Evolutionary conservation across 1,140 invertebrate genomes (phyloP).

Genomic region (Formica exsecta): DNA sequence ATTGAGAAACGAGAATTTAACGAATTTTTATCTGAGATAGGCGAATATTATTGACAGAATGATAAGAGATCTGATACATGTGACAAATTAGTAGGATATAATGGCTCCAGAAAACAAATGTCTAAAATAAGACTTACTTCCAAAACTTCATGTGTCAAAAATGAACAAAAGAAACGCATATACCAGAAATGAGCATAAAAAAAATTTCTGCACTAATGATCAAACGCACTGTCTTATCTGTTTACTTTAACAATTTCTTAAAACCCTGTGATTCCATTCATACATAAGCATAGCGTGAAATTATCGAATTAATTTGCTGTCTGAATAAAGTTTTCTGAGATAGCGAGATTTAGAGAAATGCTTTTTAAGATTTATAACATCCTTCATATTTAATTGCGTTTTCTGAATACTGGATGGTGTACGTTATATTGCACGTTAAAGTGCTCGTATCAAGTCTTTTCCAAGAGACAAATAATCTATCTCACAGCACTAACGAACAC

Average conservation of each 20-base stretch:
- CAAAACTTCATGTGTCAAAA: neutral
- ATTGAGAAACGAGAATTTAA: slow-evolving; percentile 8
- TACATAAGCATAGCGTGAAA: slow-evolving; percentile 43
- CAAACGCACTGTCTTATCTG: slow-evolving; percentile 9
- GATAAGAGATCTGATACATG: neutral
- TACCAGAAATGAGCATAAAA: neutral
- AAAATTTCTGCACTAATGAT: slow-evolving; percentile 14
- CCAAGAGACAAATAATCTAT: slow-evolving; percentile 63
- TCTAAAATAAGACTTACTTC: too few relatives aligned
- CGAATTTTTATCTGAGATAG: neutral
- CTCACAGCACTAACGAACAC: slow-evolving; percentile 76
- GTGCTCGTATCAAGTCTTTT: slow-evolving; percentile 43
- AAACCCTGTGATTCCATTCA: slow-evolving; percentile 64
- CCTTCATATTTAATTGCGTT: slow-evolving; percentile 48
- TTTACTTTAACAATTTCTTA: slow-evolving; percentile 56
- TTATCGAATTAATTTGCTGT: slow-evolving; percentile 44
- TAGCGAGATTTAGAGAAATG: slow-evolving; percentile 33
- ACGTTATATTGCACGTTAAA: slow-evolving; percentile 52
- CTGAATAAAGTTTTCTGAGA: slow-evolving; percentile 42
- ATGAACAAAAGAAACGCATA: slow-evolving; percentile 4
- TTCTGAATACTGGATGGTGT: slow-evolving; percentile 69
- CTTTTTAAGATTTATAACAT: slow-evolving; percentile 25
- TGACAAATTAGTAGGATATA: too few relatives aligned
- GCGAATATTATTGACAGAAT: neutral
- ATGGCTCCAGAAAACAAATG: too few relatives aligned